Evolutionary conservation across 37 sponge, comb jelly and placozoan genomes (phyloP).

Genomic region (Beroe ovata): DNA sequence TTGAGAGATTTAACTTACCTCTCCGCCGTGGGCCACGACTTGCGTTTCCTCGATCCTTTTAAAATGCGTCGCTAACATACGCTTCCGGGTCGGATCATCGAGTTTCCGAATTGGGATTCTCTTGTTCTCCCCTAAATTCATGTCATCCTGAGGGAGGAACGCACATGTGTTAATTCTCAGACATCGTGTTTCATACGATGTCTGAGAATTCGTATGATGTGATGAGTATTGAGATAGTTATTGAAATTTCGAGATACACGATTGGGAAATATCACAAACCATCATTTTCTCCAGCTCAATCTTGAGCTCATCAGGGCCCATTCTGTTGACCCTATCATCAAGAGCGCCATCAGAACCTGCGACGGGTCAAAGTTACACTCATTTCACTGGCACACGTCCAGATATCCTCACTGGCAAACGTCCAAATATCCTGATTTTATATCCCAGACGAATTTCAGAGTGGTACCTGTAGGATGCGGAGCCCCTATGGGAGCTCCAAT

Average conservation of each 20-base stretch:
- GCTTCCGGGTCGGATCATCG: neutral
- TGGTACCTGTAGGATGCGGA: neutral
- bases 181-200: neutral
- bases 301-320: conserved; percentile 47
- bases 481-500: conserved; percentile 47
- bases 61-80: conserved; percentile 35
- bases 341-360: conserved; percentile 3
- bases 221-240: neutral
- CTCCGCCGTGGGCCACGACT: neutral
- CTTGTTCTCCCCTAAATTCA: conserved; percentile 82
- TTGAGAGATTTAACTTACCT: neutral
- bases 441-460: no score
- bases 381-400: no score
- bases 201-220: neutral
- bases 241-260: neutral
- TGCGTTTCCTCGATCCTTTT: conserved; percentile 3
- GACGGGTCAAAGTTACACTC: neutral
- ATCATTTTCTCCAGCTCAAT: conserved; percentile 43
- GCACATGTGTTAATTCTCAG: neutral
- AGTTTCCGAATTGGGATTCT: conserved; percentile 76
- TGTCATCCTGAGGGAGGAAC: conserved; percentile 80
- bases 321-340: conserved; percentile 20
- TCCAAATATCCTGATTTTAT: no score
- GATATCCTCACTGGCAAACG: no score
- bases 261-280: neutral